phyloP scores from a whole-genome alignment of 2,113 vertebrate species.

The Nothocercus julius region DNA sequence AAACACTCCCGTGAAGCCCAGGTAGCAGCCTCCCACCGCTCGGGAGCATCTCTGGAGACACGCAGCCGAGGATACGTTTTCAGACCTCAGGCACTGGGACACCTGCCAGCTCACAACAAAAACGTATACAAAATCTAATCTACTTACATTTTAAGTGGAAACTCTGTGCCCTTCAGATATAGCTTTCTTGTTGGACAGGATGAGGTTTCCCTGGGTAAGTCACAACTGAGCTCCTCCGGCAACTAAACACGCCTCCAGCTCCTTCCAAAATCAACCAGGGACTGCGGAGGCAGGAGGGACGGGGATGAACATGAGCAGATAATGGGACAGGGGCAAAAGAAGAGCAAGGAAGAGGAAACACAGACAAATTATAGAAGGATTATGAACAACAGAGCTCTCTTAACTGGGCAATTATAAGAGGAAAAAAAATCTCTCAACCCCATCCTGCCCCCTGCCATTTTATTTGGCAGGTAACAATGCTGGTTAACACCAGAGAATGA shows the following conservation, averaged over 20 bases:
- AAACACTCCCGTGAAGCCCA: slow-evolving; percentile 4
- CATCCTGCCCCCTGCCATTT: neutral
- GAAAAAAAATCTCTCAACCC: neutral
- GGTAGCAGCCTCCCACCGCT: slow-evolving; percentile 11
- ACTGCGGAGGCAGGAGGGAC: neutral
- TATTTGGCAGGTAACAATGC: neutral
- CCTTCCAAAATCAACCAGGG: neutral
- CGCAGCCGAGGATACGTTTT: neutral
- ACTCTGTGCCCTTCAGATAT: slow-evolving; percentile 57
- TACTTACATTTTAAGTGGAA: slow-evolving; percentile 56
- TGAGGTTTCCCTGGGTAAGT: slow-evolving; percentile 33
- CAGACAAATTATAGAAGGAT: neutral
- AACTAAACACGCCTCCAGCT: neutral
- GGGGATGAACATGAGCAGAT: neutral
- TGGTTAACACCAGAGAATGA: neutral
- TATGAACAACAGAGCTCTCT: neutral
- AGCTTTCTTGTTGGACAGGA: slow-evolving; percentile 51
- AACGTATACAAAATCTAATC: slow-evolving; percentile 65
- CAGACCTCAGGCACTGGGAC: slow-evolving; percentile 41
- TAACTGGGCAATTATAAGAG: neutral
- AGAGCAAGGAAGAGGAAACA: neutral
- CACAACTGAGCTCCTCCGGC: slow-evolving; percentile 9
- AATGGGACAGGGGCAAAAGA: neutral
- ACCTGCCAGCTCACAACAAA: slow-evolving; percentile 65
- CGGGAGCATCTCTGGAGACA: slow-evolving; percentile 44